These are phyloP conservation scores for Acronicta psi DNA, from an alignment of 2,888 invertebrate genomes.

Conservation along the genomic window DNA sequence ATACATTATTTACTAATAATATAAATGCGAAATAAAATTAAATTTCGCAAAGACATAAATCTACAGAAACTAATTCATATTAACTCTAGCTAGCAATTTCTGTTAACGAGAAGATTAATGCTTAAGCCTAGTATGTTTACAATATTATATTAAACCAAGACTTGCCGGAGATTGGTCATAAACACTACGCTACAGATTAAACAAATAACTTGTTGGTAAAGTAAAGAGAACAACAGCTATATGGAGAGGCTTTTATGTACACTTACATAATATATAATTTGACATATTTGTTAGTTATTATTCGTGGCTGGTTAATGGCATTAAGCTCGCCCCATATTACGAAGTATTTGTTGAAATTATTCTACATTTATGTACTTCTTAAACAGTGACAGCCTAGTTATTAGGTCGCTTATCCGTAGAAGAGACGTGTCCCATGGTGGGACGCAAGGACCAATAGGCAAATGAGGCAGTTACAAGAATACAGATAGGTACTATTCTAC, in stretches of 20 bases:
- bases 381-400: too few species aligned
- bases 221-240: not conserved
- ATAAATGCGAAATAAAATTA: too few species aligned
- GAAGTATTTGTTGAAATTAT: too few species aligned
- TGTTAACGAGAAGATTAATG: not conserved
- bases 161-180: not conserved
- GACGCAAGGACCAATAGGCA: too few species aligned
- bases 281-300: not conserved
- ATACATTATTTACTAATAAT: too few species aligned
- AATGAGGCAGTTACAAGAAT: too few species aligned
- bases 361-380: too few species aligned
- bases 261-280: not conserved
- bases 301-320: too few species aligned
- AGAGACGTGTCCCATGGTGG: too few species aligned
- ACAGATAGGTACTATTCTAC: too few species aligned
- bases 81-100: not conserved
- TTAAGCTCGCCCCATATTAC: too few species aligned
- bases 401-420: too few species aligned
- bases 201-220: not conserved
- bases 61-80: not conserved
- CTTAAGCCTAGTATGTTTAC: not conserved
- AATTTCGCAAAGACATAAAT: not conserved
- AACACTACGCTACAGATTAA: not conserved
- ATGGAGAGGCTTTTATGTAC: not conserved
- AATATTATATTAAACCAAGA: constrained; percentile 2